Percentiles rank a stretch among this genome's conserved stretches.
phyloP scores from a whole-genome alignment of 2,113 vertebrate species.

The Phaethon lepturus region DNA sequence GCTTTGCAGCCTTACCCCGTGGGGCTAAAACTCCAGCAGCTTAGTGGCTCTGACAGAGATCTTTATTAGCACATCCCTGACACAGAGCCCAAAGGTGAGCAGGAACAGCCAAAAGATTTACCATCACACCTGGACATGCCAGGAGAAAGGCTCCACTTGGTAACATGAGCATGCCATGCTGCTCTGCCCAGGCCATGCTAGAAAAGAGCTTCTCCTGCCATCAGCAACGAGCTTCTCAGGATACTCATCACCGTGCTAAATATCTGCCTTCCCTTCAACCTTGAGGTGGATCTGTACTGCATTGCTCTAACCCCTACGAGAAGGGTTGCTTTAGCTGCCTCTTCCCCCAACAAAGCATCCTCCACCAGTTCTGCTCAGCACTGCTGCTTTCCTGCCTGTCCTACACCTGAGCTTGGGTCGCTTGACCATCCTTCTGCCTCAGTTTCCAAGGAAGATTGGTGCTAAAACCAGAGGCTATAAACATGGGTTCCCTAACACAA shows the following conservation, averaged over 20 bases:
- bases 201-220: not conserved
- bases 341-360: not conserved
- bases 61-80: not conserved
- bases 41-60: not conserved
- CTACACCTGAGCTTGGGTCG: not conserved
- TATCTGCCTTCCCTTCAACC: not conserved
- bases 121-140: rapidly evolving
- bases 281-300: not conserved
- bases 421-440: not conserved
- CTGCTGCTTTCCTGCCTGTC: not conserved
- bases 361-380: not conserved
- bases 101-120: not conserved
- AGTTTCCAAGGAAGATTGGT: not conserved
- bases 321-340: not conserved
- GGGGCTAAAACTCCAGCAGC: not conserved
- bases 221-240: not conserved
- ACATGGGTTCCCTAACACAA: too few relatives aligned
- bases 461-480: not conserved
- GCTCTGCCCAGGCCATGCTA: not conserved
- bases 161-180: not conserved
- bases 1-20: not conserved
- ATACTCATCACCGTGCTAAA: not conserved
- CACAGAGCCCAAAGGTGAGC: not conserved
- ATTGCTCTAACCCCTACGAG: not conserved
- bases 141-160: not conserved